Conservation (phyloP, 2,113 vertebrate genomes). For the Brevimyrus niger region DNA sequence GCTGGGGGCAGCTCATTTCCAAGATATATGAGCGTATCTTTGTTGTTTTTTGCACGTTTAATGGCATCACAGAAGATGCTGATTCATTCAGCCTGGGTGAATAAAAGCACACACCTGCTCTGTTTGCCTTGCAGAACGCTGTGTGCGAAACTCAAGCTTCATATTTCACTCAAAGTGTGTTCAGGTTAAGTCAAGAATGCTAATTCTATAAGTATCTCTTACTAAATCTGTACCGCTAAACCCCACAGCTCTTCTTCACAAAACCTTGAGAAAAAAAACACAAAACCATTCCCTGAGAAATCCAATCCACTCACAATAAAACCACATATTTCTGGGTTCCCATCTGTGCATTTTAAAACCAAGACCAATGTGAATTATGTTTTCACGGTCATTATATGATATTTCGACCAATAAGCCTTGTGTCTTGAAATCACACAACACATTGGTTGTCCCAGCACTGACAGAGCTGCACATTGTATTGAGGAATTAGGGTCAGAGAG, state of each 20-base stretch:
- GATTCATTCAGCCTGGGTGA: slow-evolving; percentile 19
- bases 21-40: slow-evolving; percentile 24
- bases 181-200: slow-evolving; percentile 20
- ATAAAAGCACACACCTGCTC: slow-evolving; percentile 27
- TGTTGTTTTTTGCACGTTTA: slow-evolving; percentile 22
- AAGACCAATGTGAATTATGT: slow-evolving; percentile 6
- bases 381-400: neutral
- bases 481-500: neutral
- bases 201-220: slow-evolving; percentile 25
- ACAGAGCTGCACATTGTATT: neutral
- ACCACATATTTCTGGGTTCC: neutral
- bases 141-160: slow-evolving; percentile 27
- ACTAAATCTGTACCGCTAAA: neutral
- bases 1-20: slow-evolving; percentile 13
- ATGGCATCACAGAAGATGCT: slow-evolving; percentile 5
- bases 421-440: neutral
- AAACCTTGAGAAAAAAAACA: neutral
- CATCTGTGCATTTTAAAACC: neutral
- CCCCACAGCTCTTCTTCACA: neutral
- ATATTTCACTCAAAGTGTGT: neutral
- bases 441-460: neutral
- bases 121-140: slow-evolving; percentile 27
- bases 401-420: neutral
- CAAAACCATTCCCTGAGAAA: neutral
- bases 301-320: neutral